A percentile compares a stretch with the other conserved stretches of the same genome.
These are phyloP conservation scores for Diacarnus erythraeanus DNA, from an alignment of 37 sponge, comb jelly and placozoan species.

Conservation along the genomic window DNA sequence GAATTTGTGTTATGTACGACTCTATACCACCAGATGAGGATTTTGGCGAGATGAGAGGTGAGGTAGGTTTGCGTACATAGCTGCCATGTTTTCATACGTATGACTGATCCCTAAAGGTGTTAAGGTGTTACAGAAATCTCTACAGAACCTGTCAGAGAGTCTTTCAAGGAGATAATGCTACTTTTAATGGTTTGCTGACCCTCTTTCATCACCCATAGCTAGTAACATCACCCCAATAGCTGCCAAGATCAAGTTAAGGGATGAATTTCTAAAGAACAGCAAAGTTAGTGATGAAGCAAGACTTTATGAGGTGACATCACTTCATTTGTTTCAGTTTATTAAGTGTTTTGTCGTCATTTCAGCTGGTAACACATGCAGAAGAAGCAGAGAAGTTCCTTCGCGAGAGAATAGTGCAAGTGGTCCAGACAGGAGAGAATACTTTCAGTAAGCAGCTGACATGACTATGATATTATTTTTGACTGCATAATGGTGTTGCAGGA, in stretches of 20 bases:
- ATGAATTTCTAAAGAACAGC: constrained; percentile 42
- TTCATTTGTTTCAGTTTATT: neutral
- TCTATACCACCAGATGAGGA: neutral
- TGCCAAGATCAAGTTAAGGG: constrained; percentile 17
- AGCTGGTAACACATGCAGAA: constrained; percentile 30
- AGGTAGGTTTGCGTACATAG: neutral
- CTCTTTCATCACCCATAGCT: too few species aligned
- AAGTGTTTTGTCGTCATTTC: neutral
- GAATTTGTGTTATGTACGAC: neutral
- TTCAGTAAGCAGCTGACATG: constrained; percentile 31
- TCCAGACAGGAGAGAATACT: neutral
- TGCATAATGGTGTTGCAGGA: neutral
- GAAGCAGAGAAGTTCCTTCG: constrained; percentile 35
- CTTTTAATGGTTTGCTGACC: constrained; percentile 5
- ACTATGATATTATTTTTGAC: neutral
- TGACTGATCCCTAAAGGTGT: neutral
- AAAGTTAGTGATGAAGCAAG: constrained; percentile 34
- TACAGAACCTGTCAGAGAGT: constrained; percentile 31
- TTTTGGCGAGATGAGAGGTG: neutral
- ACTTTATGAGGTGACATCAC: constrained; percentile 19
- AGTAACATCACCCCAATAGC: constrained; percentile 20
- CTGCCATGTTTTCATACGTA: neutral
- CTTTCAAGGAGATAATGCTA: constrained; percentile 11
- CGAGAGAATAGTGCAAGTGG: constrained; percentile 31
- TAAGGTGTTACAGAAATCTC: constrained; percentile 21